Evolutionary conservation across 2,797 vertebrate genomes (phyloP), one percentile per base, ranked within the genome.

Genomic region (Picus viridis): DNA sequence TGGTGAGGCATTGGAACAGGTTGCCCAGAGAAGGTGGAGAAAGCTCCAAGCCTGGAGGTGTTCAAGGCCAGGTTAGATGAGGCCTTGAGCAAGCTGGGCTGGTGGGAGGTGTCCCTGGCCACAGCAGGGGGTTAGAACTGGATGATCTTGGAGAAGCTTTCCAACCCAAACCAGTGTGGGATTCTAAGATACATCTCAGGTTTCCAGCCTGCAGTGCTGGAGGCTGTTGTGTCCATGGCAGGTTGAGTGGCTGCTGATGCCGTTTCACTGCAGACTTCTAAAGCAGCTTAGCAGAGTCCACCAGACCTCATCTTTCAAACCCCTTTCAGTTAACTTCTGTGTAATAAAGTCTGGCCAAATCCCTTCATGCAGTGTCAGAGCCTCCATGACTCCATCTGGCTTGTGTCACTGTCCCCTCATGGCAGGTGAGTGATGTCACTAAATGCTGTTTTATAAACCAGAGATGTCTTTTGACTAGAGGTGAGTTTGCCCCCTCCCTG

Each of bases 381-480:
- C 41, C 54, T 54, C 49, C 68, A 30, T 76, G 73, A 47, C 53
- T 64, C 67, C 68, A 84, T 27, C 47, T 30, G 77, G 61, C 29
- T 8, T 36, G 23, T 59, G 59, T 69, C 68, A 29, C 32, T 92
- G 39, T 70, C 92, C 75, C 91, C 51, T 85, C 72, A 47, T 61
- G 88, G 69, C 64, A 75, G 34, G 88, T 71, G 36, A 88, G 65
- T 83, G 74, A 70, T 5, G 15, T 91, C 86, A 81, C 81, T 69
- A 84, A 95, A 75, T 53, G 77, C 17, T 58, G 54, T 62, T 87
- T 93, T 96, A 87, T 93, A 83, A 96, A 86, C 32, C n/a, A 89
- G 74, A 87, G 65, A 49, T 63, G 63, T 83, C 64, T 97, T 97
- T 96, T 96, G 97, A 91, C 91, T 43, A 43, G 41, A 43, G 41